A percentile compares a stretch with the other conserved stretches of the same genome.
Evolutionary conservation across 2,797 vertebrate species (phyloP).

Genomic region (Pteropus rufus): DNA sequence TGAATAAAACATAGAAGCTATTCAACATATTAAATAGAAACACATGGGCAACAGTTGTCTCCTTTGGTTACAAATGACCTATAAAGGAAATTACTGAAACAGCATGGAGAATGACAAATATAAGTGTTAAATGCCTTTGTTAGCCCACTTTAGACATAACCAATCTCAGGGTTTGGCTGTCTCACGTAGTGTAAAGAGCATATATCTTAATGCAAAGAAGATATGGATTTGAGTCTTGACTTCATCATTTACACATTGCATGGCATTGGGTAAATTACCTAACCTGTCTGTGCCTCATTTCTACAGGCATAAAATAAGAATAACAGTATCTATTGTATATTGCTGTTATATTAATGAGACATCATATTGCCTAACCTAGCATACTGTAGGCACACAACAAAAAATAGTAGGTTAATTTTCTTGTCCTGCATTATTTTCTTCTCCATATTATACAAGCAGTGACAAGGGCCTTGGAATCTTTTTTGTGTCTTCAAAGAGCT

Average conservation of each 20-base stretch:
- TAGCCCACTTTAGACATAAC: background rate
- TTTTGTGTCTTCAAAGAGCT: background rate
- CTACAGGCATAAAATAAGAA: background rate
- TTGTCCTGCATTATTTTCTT: background rate
- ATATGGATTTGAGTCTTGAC: background rate
- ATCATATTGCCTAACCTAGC: background rate
- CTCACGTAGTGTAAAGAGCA: background rate
- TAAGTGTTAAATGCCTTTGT: background rate
- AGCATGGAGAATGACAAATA: background rate
- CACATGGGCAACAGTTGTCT: background rate
- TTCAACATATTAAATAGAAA: constrained; percentile 13
- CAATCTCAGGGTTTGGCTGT: background rate
- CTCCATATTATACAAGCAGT: background rate
- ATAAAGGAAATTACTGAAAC: background rate
- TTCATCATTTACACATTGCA: background rate
- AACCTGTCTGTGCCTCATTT: background rate
- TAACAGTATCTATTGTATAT: background rate
- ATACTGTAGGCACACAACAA: background rate
- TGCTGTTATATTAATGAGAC: background rate
- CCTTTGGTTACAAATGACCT: constrained; percentile 19
- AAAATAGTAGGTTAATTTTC: background rate
- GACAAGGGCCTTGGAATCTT: background rate
- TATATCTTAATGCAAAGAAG: background rate
- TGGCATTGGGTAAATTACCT: background rate
- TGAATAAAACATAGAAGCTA: background rate